Evolutionary conservation across 2,888 invertebrate genomes (phyloP).

Genomic region (Eugnorisma glareosa): DNA sequence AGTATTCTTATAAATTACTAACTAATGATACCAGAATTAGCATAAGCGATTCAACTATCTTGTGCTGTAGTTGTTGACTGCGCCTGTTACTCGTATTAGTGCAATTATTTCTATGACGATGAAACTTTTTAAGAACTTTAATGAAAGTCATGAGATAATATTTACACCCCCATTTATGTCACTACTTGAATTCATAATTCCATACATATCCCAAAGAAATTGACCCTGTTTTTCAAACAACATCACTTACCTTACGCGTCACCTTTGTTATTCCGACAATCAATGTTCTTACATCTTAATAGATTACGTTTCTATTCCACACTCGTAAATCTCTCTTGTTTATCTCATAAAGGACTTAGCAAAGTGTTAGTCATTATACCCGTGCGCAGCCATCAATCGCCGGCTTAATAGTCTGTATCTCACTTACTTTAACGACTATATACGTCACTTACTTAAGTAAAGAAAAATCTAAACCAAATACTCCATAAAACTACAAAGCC

Average conservation of each 20-base stretch:
- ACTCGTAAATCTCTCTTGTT: conserved; percentile 62
- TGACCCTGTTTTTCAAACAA: conserved; percentile 65
- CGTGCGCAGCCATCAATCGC: conserved; percentile 71
- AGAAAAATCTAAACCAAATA: conserved; percentile 82
- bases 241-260: conserved; percentile 42
- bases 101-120: conserved; percentile 33
- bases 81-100: conserved; percentile 6
- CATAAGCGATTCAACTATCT: neutral
- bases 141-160: conserved; percentile 33
- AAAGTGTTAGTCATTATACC: conserved; percentile 65
- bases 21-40: conserved; percentile 9
- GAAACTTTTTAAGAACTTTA: conserved; percentile 14
- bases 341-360: conserved; percentile 64
- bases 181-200: conserved; percentile 52
- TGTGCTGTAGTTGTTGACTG: neutral
- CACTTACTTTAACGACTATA: conserved; percentile 79
- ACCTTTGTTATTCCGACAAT: conserved; percentile 43
- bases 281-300: conserved; percentile 48
- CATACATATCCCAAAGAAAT: conserved; percentile 51
- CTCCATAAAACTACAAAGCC: conserved; percentile 77
- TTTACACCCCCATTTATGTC: conserved; percentile 46
- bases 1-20: conserved; percentile 22
- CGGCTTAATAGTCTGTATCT: conserved; percentile 80
- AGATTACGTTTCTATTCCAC: conserved; percentile 51
- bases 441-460: conserved; percentile 80